Conservation (phyloP, 2,113 vertebrate genomes). For the Scomber japonicus region DNA sequence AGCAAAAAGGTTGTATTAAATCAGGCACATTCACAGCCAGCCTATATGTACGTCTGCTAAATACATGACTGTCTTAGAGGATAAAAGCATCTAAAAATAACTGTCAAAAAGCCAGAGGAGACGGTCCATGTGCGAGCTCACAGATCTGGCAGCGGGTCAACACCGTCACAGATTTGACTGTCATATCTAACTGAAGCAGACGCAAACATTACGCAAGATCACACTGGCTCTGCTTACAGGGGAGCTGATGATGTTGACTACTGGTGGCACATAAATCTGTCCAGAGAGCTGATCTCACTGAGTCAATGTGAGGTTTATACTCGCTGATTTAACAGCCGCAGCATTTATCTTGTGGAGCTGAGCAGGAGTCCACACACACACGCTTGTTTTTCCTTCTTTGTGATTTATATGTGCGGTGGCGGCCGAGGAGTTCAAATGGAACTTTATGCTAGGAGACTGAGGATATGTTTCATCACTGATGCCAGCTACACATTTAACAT, state of each 20-base stretch:
- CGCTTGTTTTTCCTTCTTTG: neutral
- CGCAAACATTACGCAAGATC: conserved; percentile 32
- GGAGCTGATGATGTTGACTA: neutral
- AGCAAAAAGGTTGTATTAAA: neutral
- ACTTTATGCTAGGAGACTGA: too few species aligned
- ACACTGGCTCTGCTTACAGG: conserved; percentile 19
- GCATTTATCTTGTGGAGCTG: neutral
- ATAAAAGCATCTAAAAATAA: conserved; percentile 46
- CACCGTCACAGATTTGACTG: conserved; percentile 12
- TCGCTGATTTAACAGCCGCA: conserved; percentile 13
- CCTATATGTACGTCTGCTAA: neutral
- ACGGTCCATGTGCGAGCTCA: neutral
- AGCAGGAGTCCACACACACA: neutral
- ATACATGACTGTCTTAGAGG: conserved; percentile 5
- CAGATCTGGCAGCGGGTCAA: conserved; percentile 23
- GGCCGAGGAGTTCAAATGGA: neutral
- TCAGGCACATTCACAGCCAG: neutral
- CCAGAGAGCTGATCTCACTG: neutral
- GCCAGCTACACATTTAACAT: too few species aligned
- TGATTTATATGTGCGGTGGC: neutral
- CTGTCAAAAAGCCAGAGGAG: conserved; percentile 7
- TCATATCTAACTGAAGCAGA: conserved; percentile 17
- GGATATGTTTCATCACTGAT: too few species aligned
- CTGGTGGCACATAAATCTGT: conserved; percentile 16
- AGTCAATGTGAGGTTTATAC: conserved; percentile 6